Evolutionary conservation across 2,113 vertebrate species (phyloP).

Genomic region (Callorhinus ursinus): DNA sequence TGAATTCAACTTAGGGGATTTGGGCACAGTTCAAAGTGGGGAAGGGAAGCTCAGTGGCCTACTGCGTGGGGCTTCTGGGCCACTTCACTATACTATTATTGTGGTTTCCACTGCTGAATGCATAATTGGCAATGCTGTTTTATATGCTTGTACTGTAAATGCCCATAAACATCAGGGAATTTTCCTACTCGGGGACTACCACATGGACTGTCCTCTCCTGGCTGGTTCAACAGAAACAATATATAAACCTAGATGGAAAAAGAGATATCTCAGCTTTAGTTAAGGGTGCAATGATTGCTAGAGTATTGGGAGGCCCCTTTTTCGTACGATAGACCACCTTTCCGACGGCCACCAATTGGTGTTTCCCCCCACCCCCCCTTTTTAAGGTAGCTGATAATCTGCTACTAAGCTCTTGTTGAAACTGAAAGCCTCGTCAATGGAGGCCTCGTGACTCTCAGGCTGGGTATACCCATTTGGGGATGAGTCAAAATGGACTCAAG

Average conservation of each 20-base stretch:
- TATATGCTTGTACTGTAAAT: background rate
- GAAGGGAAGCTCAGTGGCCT: background rate
- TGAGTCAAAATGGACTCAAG: background rate
- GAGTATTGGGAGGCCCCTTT: background rate
- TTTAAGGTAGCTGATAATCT: background rate
- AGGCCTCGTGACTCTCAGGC: background rate
- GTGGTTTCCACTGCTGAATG: background rate
- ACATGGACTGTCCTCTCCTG: background rate
- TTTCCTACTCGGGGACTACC: background rate
- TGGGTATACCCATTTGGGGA: background rate
- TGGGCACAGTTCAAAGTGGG: background rate
- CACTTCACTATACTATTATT: background rate
- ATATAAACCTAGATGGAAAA: background rate
- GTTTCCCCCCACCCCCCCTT: accelerated
- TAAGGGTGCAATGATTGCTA: background rate
- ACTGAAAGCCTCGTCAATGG: background rate
- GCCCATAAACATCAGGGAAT: background rate
- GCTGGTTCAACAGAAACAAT: background rate
- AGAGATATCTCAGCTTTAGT: background rate
- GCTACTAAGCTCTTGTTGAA: background rate
- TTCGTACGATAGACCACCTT: background rate
- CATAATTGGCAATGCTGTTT: background rate
- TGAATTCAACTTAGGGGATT: background rate
- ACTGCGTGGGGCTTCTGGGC: background rate
- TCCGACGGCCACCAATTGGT: background rate